These are phyloP conservation scores for Acrocera orbiculus DNA, from an alignment of 2,888 invertebrate species.

Conservation along the genomic window DNA sequence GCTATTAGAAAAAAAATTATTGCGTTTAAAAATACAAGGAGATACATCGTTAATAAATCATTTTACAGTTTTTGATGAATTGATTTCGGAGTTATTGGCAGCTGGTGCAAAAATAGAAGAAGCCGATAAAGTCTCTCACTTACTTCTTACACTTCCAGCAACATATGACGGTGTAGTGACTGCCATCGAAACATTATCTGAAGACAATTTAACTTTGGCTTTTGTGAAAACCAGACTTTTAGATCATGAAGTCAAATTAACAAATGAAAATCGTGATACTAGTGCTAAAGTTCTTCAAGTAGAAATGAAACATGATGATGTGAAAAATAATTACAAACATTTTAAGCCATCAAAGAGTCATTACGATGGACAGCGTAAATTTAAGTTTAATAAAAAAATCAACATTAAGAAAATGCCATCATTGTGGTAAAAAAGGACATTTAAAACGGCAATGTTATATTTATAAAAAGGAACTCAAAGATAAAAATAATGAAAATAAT, in stretches of 20 bases:
- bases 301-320: background rate
- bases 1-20: background rate
- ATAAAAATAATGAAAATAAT: background rate
- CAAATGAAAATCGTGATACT: constrained; percentile 13
- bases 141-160: constrained; percentile 20
- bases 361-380: no score
- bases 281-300: constrained; percentile 17
- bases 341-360: no score
- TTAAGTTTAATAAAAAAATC: background rate
- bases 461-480: background rate
- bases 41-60: background rate
- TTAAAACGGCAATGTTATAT: background rate
- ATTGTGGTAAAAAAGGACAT: constrained; percentile 1
- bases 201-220: constrained; percentile 18
- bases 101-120: constrained; percentile 23
- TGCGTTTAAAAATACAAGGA: background rate
- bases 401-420: constrained; percentile 1
- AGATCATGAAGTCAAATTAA: constrained; percentile 11
- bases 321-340: background rate
- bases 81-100: constrained; percentile 19
- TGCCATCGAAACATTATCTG: constrained; percentile 21
- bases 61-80: constrained; percentile 18
- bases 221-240: constrained; percentile 21
- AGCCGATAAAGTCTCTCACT: constrained; percentile 21
- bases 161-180: constrained; percentile 22